phyloP scores from a whole-genome alignment of 2,888 invertebrate genomes.

The Timandra comae region DNA sequence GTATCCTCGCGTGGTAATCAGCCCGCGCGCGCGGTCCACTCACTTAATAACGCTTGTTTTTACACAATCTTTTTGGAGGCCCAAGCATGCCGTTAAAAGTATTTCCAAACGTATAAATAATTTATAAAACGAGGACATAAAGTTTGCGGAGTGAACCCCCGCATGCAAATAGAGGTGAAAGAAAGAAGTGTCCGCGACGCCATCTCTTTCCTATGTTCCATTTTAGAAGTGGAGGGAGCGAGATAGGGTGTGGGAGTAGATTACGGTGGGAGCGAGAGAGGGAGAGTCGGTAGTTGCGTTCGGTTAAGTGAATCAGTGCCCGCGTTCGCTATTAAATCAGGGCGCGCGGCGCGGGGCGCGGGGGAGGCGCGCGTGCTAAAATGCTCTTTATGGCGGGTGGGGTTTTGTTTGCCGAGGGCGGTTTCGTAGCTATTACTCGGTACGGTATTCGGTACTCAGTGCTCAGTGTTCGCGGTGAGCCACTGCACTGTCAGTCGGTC shows the following conservation, averaged over 20 bases:
- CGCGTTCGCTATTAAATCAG: conserved; percentile 75
- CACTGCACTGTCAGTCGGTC: too few species aligned
- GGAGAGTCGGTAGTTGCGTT: conserved; percentile 65
- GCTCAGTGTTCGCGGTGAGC: conserved; percentile 35
- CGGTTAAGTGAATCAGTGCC: conserved; percentile 76
- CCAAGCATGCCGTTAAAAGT: conserved; percentile 68
- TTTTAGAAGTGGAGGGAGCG: conserved; percentile 28
- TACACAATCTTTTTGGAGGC: conserved; percentile 63
- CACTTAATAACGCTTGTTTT: conserved; percentile 63
- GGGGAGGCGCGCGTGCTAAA: conserved; percentile 67
- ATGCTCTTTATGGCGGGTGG: conserved; percentile 73
- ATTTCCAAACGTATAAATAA: conserved; percentile 75
- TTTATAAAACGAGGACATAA: conserved; percentile 76
- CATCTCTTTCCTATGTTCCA: conserved; percentile 51
- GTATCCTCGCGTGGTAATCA: conserved; percentile 29
- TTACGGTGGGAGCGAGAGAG: conserved; percentile 52
- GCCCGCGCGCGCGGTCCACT: conserved; percentile 44
- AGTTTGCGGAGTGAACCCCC: conserved; percentile 70
- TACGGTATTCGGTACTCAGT: conserved; percentile 27
- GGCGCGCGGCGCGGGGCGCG: conserved; percentile 64
- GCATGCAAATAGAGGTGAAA: conserved; percentile 74
- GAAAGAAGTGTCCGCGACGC: conserved; percentile 64
- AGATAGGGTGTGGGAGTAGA: conserved; percentile 30
- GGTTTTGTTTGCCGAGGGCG: conserved; percentile 75
- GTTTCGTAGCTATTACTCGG: conserved; percentile 61